Percentiles rank a stretch among this genome's conserved stretches.
Evolutionary conservation across 2,888 invertebrate species (phyloP).

Genomic region (Ferrisia virgata): DNA sequence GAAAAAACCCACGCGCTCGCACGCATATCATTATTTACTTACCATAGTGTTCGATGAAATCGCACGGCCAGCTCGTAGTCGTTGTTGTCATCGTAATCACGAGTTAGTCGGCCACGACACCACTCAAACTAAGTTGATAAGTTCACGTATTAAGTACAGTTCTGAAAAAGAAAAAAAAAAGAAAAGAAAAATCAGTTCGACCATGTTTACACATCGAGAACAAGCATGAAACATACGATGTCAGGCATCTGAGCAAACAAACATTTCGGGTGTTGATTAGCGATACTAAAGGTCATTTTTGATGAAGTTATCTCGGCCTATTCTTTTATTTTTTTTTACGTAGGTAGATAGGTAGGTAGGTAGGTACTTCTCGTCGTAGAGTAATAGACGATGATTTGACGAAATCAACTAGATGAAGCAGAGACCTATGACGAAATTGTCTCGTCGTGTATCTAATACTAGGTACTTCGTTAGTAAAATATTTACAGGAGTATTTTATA

Average conservation of each 20-base stretch:
- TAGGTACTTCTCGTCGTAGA: too few species aligned
- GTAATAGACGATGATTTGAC: background rate
- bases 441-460: too few species aligned
- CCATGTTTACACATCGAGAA: background rate
- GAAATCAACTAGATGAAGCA: background rate
- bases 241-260: background rate
- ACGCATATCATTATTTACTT: background rate
- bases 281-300: background rate
- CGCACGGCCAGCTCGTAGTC: background rate
- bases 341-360: too few species aligned
- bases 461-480: too few species aligned
- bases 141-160: background rate
- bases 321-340: background rate
- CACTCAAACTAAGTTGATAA: background rate
- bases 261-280: background rate
- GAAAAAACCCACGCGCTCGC: background rate
- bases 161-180: too few species aligned
- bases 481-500: too few species aligned
- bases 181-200: background rate
- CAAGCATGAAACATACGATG: background rate
- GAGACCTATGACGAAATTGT: too few species aligned
- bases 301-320: background rate
- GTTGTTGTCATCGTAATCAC: background rate
- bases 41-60: background rate
- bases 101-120: background rate